Conservation (phyloP, 2,888 invertebrate genomes). For the Agriopis marginaria region DNA sequence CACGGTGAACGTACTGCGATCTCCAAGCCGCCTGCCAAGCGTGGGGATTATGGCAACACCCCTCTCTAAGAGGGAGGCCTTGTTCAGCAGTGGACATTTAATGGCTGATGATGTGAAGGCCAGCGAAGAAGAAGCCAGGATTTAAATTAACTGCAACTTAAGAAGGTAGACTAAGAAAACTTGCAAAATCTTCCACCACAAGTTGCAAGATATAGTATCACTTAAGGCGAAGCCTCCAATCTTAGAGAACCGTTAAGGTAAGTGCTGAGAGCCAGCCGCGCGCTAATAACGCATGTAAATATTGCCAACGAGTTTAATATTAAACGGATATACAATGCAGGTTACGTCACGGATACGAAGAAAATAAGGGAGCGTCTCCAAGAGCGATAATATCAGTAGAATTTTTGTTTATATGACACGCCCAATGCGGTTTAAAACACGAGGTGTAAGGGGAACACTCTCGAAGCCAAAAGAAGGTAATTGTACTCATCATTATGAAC, state of each 20-base stretch:
- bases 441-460: too few species aligned
- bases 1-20: too few species aligned
- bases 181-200: conserved; percentile 38
- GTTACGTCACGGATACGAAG: conserved; percentile 50
- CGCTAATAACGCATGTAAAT: conserved; percentile 70
- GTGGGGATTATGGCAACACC: too few species aligned
- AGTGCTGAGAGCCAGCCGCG: conserved; percentile 60
- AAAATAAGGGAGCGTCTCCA: conserved; percentile 2
- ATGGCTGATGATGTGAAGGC: too few species aligned
- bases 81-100: too few species aligned
- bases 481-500: too few species aligned
- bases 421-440: too few species aligned
- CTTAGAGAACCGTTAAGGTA: conserved; percentile 67
- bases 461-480: too few species aligned
- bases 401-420: too few species aligned
- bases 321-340: conserved; percentile 64
- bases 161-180: conserved; percentile 22
- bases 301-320: conserved; percentile 71
- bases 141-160: background rate
- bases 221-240: conserved; percentile 60
- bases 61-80: too few species aligned
- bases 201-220: conserved; percentile 43
- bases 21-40: too few species aligned
- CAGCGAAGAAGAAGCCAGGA: background rate
- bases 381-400: background rate